Evolutionary conservation across 2,888 invertebrate species (phyloP), one percentile per base, ranked within the genome.

Genomic region (Lordiphosa fenestrarum): DNA sequence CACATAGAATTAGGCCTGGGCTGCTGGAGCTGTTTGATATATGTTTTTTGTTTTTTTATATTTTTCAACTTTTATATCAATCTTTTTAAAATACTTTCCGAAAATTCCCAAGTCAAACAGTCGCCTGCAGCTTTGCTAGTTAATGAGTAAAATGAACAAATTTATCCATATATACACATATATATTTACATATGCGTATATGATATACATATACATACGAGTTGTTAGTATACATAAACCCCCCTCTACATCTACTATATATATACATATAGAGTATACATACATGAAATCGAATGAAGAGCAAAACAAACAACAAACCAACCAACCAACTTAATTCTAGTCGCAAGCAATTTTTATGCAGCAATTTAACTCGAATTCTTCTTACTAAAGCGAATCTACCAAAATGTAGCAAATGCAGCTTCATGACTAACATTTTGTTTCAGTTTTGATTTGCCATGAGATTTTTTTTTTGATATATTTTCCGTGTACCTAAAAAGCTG

Each of bases 341-440:
- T 81, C 80, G 82, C 80, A 78, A 80, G 67, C 74, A 56, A 70
- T 60, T 68, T 73, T 68, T 50, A 69, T 73, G 73, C 73, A 81
- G 80, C 67, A 70, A 78, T 78, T 65, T 63, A 63, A 76, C 68
- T 77, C 72, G 74, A 74, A 66, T 52, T 66, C 54, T 68, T 71
- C 50, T 64, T 66, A 59, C 55, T 69, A 65, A 56, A 53, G 54
- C 58, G 49, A 63, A 35, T 57, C 52, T 47, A 48, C 41, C 51
- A 35, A 42, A 54, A 57, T 15, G 15, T n/a, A 42, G 10, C 19
- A 52, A 61, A 35, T 23, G 39, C 53, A 65, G 71, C 62, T 60
- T 56, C 54, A 67, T 53, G 52, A 59, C 60, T 25, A 41, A 36
- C 13, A n/a, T 46, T 48, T 50, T 13, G 35, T 58, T 58, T 41